Conservation (phyloP, 2,888 invertebrate species). For the Cataglyphis altisquamis region DNA sequence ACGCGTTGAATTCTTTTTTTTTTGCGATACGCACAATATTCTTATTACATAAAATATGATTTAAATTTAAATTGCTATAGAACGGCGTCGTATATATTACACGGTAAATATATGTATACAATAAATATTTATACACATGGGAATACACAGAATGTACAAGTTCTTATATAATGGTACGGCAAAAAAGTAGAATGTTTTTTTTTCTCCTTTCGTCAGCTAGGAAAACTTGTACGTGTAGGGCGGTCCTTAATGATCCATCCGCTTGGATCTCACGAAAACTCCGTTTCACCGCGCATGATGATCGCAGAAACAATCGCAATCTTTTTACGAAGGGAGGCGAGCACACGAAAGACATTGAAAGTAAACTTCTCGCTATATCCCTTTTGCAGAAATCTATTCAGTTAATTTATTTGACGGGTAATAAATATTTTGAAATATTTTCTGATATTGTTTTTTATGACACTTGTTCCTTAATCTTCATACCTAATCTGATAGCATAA, state of each 20-base stretch:
- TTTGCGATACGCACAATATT: neutral
- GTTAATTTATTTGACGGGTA: neutral
- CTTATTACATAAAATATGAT: constrained; percentile 10
- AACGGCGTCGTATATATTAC: neutral
- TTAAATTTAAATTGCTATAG: neutral
- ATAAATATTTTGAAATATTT: neutral
- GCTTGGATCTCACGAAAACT: constrained; percentile 72
- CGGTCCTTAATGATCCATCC: constrained; percentile 77
- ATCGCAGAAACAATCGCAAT: constrained; percentile 62
- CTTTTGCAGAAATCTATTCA: neutral
- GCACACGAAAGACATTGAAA: constrained; percentile 17
- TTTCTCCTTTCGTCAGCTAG: constrained; percentile 61
- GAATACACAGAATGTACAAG: neutral
- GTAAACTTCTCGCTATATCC: constrained; percentile 10
- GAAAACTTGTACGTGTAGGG: constrained; percentile 67
- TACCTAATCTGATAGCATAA: neutral
- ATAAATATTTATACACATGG: neutral
- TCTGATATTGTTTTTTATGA: neutral
- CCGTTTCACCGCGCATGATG: constrained; percentile 69
- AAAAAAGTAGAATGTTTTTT: constrained; percentile 59
- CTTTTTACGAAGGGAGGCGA: constrained; percentile 51
- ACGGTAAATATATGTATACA: neutral
- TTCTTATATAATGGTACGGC: constrained; percentile 37
- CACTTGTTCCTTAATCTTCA: neutral
- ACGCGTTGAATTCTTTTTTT: neutral